Percentiles rank a stretch among this genome's conserved stretches.
These are phyloP conservation scores for Oreochromis niloticus DNA, from an alignment of 2,113 vertebrate species.

Conservation along the genomic window DNA sequence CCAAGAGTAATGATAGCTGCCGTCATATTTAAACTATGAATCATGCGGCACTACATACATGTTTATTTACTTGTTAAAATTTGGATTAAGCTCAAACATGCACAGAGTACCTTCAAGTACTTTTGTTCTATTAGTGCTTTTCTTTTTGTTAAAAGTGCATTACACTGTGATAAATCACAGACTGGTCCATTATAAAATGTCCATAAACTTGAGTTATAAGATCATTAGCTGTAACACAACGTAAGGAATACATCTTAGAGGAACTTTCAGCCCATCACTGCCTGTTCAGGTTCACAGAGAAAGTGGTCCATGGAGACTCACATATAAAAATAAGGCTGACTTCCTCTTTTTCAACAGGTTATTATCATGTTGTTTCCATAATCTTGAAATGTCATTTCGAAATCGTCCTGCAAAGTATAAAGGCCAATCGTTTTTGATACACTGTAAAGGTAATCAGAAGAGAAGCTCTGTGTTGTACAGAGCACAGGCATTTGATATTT, in stretches of 20 bases:
- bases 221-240: slow-evolving; percentile 28
- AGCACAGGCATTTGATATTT: background rate
- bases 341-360: slow-evolving; percentile 2
- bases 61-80: slow-evolving; percentile 29
- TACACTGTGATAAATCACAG: slow-evolving; percentile 36
- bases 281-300: slow-evolving; percentile 4
- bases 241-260: slow-evolving; percentile 26
- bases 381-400: background rate
- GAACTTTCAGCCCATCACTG: slow-evolving; percentile 21
- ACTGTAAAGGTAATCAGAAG: background rate
- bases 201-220: slow-evolving; percentile 46
- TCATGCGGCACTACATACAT: background rate
- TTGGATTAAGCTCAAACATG: slow-evolving; percentile 1
- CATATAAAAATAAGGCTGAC: slow-evolving; percentile 2
- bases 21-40: slow-evolving; percentile 11
- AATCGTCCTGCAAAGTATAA: background rate
- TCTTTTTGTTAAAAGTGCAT: slow-evolving; percentile 18
- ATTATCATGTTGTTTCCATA: background rate
- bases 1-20: slow-evolving; percentile 9
- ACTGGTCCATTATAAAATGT: slow-evolving; percentile 26
- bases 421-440: background rate
- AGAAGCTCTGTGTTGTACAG: background rate
- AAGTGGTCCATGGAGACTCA: background rate
- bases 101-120: background rate
- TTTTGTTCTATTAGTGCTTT: background rate